Percentiles rank a stretch among this genome's conserved stretches.
Evolutionary conservation across 2,888 invertebrate species (phyloP).

Genomic region (Drosophila quinaria): DNA sequence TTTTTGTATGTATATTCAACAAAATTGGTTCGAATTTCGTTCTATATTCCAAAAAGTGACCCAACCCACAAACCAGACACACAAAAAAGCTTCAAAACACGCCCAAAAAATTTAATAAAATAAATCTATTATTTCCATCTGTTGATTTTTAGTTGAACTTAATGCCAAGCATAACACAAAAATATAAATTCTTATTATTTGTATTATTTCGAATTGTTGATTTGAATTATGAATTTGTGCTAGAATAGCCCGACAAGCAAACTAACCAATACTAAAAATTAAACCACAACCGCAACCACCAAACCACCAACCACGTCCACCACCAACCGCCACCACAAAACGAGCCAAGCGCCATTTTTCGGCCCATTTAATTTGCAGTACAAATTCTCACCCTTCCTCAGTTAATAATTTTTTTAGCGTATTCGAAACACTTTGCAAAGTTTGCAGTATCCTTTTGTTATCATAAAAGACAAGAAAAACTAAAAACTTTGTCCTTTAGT

Average conservation of each 20-base stretch:
- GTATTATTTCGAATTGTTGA: conserved; percentile 1
- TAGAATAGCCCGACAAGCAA: conserved; percentile 29
- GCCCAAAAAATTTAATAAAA: conserved; percentile 27
- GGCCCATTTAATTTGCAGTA: conserved; percentile 78
- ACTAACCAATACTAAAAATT: conserved; percentile 48
- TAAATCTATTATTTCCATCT: conserved; percentile 16
- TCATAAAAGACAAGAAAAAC: conserved; percentile 2
- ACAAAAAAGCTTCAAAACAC: conserved; percentile 53
- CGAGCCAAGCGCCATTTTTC: conserved; percentile 53
- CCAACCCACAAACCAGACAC: conserved; percentile 40
- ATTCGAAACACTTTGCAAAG: conserved; percentile 64
- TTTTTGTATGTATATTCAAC: conserved; percentile 59
- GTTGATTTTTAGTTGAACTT: conserved; percentile 17
- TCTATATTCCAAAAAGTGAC: conserved; percentile 79
- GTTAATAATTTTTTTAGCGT: conserved; percentile 41
- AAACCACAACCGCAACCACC: conserved; percentile 30
- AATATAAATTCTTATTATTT: conserved; percentile 20
- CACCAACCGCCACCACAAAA: conserved; percentile 44
- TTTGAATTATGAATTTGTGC: conserved; percentile 32
- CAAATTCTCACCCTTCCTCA: conserved; percentile 45
- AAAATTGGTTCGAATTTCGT: conserved; percentile 82
- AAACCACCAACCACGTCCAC: conserved; percentile 32
- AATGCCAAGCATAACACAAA: conserved; percentile 24
- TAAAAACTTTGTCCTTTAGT: conserved; percentile 44
- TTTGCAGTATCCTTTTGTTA: conserved; percentile 36